Base-by-base conservation (phyloP, 1,140 invertebrate genomes). In the Drosophila sp. region DNA sequence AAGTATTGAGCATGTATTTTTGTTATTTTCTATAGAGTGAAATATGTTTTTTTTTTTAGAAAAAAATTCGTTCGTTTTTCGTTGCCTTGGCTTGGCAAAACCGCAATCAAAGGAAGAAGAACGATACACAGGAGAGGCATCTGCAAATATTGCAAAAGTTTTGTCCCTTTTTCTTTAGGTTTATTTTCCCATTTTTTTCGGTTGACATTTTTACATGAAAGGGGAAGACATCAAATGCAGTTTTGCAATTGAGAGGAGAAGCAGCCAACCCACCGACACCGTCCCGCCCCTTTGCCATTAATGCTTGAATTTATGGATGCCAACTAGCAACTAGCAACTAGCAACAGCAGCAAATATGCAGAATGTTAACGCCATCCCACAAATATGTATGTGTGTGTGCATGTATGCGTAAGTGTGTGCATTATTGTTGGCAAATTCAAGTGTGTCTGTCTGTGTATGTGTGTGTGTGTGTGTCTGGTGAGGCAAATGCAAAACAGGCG, bases 261-360 rank as follows among this genome's bases (percentile, higher is more conserved):
- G 55, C 55, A 8, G 38, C 35, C 23, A 27, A 66, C 47, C 55
- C 25, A 32, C 35, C 23, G 47, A 60, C 11, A 38, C 41, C 33
- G 44, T 17, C 32, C 72, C 74, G 66, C 70, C 74, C 67, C 73
- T 62, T 69, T 72, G 72, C 79, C 76, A 87, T 87, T 87, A 87
- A 87, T 87, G 85, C 86, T 73, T 66, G 84, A 87, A 89, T 87
- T 87, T 87, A 87, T 86, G 83, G 83, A 79, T 86, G 76, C 64
- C 79, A 87, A 82, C 83, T 82, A 86, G 76, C 82, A 81, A 72
- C 76, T n/a, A n/a, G 67, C 35, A 70, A 66, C 73, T 61, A 66
- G 60, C 75, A 78, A 50, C 57, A 66, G 47, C 57, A 61, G 50
- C 80, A 85, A 74, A 77, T 78, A 66, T 62, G 70, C 74, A 65